Percentiles rank a stretch among this genome's conserved stretches.
Conservation (phyloP, 64 coral and sea anemone species). For the Acropora tenuis region DNA sequence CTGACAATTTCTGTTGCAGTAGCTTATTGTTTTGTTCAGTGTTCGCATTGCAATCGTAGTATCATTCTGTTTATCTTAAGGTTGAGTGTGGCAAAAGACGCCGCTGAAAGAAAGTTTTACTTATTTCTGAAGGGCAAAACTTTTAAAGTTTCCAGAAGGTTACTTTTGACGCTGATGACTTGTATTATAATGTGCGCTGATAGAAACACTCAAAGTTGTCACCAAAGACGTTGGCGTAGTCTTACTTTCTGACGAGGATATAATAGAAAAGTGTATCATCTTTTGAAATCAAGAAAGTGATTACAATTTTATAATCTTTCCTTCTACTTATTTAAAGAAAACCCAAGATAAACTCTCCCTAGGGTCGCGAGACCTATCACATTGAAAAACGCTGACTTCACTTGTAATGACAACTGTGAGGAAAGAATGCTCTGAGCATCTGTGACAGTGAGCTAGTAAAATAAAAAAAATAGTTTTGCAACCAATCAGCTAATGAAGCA, state of each 20-base stretch:
- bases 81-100: neutral
- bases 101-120: neutral
- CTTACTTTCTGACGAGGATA: neutral
- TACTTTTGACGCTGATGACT: neutral
- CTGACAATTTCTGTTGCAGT: neutral
- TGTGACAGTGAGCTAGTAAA: too few relatives aligned
- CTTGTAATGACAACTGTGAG: neutral
- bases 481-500: too few relatives aligned
- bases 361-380: too few relatives aligned
- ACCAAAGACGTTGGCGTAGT: neutral
- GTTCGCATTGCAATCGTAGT: too few relatives aligned
- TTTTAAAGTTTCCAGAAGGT: conserved; percentile 4
- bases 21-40: neutral
- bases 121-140: neutral
- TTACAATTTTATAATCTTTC: too few relatives aligned
- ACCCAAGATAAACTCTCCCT: too few relatives aligned
- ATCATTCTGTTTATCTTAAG: neutral
- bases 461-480: too few relatives aligned
- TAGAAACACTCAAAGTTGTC: neutral
- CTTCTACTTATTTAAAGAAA: too few relatives aligned
- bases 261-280: neutral
- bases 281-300: too few relatives aligned
- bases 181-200: neutral
- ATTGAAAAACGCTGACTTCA: too few relatives aligned
- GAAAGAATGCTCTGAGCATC: neutral